phyloP scores from a whole-genome alignment of 2,113 vertebrate species.

The Triplophysa dalaica region DNA sequence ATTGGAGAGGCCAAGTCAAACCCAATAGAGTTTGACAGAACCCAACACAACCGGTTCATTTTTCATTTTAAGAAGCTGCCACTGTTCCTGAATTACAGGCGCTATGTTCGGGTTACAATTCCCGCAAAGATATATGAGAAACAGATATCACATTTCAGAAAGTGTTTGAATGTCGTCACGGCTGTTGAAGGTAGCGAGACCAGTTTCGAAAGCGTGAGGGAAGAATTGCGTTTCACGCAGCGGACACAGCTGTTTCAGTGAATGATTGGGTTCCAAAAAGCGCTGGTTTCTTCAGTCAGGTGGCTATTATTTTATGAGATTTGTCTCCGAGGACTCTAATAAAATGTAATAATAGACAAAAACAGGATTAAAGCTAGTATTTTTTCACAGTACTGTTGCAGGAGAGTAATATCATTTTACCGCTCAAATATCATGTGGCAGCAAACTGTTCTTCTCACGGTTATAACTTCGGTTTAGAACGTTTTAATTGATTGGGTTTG shows the following conservation, averaged over 20 bases:
- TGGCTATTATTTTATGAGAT: background rate
- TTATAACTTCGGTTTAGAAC: background rate
- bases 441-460: constrained; percentile 7
- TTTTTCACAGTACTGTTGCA: background rate
- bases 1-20: too few species aligned
- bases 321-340: background rate
- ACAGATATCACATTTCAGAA: constrained; percentile 7
- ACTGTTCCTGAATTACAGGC: background rate
- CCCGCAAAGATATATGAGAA: background rate
- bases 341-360: background rate
- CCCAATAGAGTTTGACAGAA: background rate
- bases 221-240: background rate
- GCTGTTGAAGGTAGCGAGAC: background rate
- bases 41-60: background rate
- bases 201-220: background rate
- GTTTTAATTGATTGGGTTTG: constrained; percentile 33
- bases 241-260: background rate
- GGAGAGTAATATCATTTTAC: constrained; percentile 4
- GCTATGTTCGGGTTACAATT: background rate
- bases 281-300: background rate
- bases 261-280: constrained; percentile 1
- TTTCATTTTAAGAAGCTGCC: background rate
- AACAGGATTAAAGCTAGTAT: background rate
- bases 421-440: background rate
- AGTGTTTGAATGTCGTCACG: background rate